These are phyloP conservation scores for Chloroceryle amazona DNA, from an alignment of 2,797 vertebrate species.

Conservation along the genomic window DNA sequence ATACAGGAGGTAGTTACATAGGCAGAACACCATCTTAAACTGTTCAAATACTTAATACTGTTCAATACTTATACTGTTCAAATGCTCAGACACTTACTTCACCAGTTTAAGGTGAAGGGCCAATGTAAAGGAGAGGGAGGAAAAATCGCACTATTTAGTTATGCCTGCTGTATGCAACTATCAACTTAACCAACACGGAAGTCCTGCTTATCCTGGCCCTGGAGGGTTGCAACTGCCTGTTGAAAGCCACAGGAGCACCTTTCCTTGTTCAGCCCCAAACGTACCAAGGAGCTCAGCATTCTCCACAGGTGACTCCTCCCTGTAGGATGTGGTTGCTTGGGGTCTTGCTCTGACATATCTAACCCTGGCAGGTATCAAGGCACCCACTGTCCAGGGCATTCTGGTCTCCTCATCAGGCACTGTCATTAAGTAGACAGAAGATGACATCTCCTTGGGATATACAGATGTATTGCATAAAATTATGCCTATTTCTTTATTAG, in stretches of 20 bases:
- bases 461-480: accelerated
- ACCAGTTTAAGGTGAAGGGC: neutral
- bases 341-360: neutral
- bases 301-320: neutral
- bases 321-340: accelerated
- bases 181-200: accelerated
- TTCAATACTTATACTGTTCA: neutral
- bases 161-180: neutral
- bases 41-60: neutral
- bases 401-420: neutral
- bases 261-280: neutral
- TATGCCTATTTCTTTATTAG: neutral
- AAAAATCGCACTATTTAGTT: neutral
- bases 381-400: neutral
- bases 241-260: neutral
- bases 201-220: neutral
- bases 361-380: neutral
- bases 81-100: neutral
- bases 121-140: neutral
- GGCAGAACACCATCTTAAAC: neutral
- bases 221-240: accelerated
- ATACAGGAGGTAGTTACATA: neutral
- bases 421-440: too few relatives aligned
- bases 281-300: accelerated
- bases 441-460: too few relatives aligned